phyloP scores from a whole-genome alignment of 2,888 invertebrate species.

The Teleogryllus oceanicus region DNA sequence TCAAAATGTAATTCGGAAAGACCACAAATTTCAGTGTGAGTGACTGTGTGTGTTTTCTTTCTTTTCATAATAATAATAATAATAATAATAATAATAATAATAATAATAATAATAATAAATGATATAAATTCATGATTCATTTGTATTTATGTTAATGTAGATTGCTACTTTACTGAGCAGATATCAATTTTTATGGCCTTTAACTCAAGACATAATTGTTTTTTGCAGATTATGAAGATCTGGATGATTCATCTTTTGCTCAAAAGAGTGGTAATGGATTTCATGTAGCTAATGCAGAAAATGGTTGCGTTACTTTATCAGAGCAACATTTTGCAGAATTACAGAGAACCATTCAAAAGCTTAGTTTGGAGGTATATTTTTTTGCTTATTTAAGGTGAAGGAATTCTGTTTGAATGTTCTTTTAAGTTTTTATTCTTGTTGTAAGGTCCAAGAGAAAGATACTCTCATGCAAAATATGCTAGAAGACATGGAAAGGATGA shows the following conservation, averaged over 20 bases:
- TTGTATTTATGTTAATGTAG: no score
- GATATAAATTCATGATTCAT: no score
- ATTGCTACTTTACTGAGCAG: no score
- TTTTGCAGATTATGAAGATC: slow-evolving; percentile 52
- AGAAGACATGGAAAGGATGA: slow-evolving; percentile 60
- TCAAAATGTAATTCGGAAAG: no score
- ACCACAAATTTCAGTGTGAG: no score
- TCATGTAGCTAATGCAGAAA: slow-evolving; percentile 59
- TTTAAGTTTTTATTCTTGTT: not conserved
- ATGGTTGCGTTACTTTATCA: slow-evolving; percentile 58
- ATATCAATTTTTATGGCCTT: no score
- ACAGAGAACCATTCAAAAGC: slow-evolving; percentile 56
- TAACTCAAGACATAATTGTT: not conserved
- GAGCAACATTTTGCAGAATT: slow-evolving; percentile 60
- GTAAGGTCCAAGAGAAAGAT: slow-evolving; percentile 43
- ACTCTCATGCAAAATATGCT: slow-evolving; percentile 57
- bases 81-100: no score
- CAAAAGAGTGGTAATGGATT: slow-evolving; percentile 25
- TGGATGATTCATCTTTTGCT: slow-evolving; percentile 45
- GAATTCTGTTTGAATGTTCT: no score
- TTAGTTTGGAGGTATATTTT: slow-evolving; percentile 52
- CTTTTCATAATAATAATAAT: no score
- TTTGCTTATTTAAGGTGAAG: not conserved
- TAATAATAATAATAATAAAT: no score
- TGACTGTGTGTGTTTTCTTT: no score